phyloP scores from a whole-genome alignment of 2,797 vertebrate genomes.

The Amblyopsis hoosieri region DNA sequence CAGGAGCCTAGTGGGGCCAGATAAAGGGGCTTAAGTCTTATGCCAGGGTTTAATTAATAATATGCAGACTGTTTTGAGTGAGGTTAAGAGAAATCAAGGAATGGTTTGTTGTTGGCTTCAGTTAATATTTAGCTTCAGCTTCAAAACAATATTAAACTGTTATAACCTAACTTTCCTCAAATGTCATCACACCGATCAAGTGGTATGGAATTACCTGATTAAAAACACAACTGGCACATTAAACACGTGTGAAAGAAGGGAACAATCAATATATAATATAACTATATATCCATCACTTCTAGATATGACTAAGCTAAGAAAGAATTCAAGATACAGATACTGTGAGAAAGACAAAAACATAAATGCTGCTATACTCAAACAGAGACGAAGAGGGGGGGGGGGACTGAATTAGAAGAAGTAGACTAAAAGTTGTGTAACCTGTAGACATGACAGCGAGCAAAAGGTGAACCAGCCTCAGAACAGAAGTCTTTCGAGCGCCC shows the following conservation, averaged over 20 bases:
- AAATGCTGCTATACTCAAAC: neutral
- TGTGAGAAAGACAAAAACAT: neutral
- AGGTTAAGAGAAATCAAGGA: neutral
- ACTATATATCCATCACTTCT: no score
- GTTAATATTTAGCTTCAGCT: no score
- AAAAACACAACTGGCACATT: no score
- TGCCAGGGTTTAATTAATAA: neutral
- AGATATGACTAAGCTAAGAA: no score
- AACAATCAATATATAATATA: no score
- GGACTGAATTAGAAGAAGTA: neutral
- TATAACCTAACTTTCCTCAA: no score
- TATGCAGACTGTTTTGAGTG: neutral
- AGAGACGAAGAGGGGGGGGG: neutral
- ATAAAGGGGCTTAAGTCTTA: neutral
- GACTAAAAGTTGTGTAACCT: neutral
- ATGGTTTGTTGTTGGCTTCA: no score
- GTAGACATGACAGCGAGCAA: neutral
- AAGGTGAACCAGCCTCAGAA: neutral
- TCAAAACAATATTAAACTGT: no score
- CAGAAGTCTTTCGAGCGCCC: neutral
- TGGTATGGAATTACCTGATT: no score
- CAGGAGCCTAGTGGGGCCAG: slow-evolving; percentile 41
- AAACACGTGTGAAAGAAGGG: no score
- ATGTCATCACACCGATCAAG: no score
- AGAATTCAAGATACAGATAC: no score